A percentile compares a stretch with the other conserved stretches of the same genome.
Conservation (phyloP, 2,113 vertebrate species). For the Lampris incognitus region DNA sequence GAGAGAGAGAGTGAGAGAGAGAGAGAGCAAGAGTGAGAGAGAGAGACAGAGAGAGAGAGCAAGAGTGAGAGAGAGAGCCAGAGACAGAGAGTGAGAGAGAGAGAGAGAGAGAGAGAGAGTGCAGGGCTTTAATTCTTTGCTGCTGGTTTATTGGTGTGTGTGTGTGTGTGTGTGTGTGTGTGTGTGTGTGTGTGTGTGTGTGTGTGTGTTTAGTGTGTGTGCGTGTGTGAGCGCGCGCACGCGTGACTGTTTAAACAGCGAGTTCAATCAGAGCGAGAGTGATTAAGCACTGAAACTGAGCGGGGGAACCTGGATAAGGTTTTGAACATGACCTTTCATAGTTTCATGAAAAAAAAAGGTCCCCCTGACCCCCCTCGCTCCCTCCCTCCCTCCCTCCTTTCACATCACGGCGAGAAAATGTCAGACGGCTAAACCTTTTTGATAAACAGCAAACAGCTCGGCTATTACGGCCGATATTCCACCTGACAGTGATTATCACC, state of each 20-base stretch:
- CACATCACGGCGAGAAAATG: slow-evolving; percentile 58
- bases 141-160: too few species aligned
- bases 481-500: slow-evolving; percentile 41
- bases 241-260: neutral
- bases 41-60: neutral
- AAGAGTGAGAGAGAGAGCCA: too few species aligned
- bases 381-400: slow-evolving; percentile 38
- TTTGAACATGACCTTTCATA: slow-evolving; percentile 57
- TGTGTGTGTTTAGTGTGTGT: too few species aligned
- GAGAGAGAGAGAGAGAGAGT: neutral
- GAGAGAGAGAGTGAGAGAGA: neutral
- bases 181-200: too few species aligned
- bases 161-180: too few species aligned
- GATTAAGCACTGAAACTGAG: neutral
- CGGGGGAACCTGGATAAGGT: neutral
- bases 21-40: neutral
- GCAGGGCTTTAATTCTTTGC: neutral
- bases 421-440: slow-evolving; percentile 59
- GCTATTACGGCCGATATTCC: slow-evolving; percentile 55
- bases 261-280: neutral
- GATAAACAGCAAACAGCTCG: slow-evolving; percentile 58
- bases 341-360: slow-evolving; percentile 29
- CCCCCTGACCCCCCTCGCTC: too few species aligned
- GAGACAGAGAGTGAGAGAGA: neutral
- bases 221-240: too few species aligned